These are phyloP conservation scores for Hippocampus zosterae DNA, from an alignment of 2,113 vertebrate genomes.

Conservation along the genomic window DNA sequence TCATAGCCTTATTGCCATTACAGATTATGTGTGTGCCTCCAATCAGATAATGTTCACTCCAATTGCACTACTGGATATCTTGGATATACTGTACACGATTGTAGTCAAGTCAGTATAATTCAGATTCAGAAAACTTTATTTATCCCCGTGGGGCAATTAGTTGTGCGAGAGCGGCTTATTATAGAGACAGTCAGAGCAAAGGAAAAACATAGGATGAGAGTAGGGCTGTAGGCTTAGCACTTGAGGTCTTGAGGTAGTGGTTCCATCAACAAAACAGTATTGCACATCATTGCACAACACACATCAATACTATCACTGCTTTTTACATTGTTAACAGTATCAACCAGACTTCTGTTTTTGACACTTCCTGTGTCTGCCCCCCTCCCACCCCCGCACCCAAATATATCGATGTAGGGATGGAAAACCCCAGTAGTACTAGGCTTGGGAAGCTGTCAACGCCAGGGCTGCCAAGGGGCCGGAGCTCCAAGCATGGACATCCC, in stretches of 20 bases:
- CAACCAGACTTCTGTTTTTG: neutral
- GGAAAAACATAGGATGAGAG: no score
- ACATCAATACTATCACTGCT: slow-evolving; percentile 23
- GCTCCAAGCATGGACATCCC: slow-evolving; percentile 75
- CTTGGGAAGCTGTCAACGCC: slow-evolving; percentile 79
- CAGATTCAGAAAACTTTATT: no score
- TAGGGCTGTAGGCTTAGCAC: no score
- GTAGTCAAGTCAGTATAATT: slow-evolving; percentile 19
- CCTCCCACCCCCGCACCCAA: neutral
- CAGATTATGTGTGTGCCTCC: slow-evolving; percentile 49
- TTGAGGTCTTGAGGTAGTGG: no score
- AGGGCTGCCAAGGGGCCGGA: slow-evolving; percentile 71
- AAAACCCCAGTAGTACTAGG: slow-evolving; percentile 80
- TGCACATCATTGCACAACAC: no score
- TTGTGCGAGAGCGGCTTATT: no score
- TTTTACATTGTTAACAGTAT: slow-evolving; percentile 29
- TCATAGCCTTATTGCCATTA: slow-evolving; percentile 55
- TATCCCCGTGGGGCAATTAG: no score
- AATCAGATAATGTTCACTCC: slow-evolving; percentile 41
- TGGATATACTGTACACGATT: slow-evolving; percentile 5
- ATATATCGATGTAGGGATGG: slow-evolving; percentile 77
- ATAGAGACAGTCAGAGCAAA: no score
- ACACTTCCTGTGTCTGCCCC: slow-evolving; percentile 35
- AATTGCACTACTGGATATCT: slow-evolving; percentile 7
- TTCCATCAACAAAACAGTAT: no score